Evolutionary conservation across 2,888 invertebrate genomes (phyloP).

Genomic region (Ceraclea dissimilis): DNA sequence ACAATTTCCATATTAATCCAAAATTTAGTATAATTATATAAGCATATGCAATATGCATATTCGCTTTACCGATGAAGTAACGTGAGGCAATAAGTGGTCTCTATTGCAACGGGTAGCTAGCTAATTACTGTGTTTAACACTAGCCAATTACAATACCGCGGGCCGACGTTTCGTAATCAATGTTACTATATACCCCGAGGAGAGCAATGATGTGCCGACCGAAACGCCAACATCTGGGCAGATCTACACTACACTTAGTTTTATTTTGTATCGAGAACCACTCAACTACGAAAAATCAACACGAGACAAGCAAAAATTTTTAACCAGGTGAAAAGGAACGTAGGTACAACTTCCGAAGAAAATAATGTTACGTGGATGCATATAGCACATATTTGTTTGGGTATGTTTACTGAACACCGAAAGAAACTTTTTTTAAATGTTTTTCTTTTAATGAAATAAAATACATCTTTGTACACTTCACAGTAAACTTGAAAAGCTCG

Average conservation of each 20-base stretch:
- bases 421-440: too few species aligned
- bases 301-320: neutral
- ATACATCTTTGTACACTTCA: too few species aligned
- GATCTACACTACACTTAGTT: neutral
- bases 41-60: neutral
- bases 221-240: slow-evolving; percentile 8
- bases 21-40: neutral
- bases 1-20: neutral
- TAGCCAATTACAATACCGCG: neutral
- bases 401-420: too few species aligned
- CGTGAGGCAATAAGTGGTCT: neutral
- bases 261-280: neutral
- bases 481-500: too few species aligned
- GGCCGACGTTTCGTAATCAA: slow-evolving; percentile 4
- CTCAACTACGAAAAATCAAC: neutral
- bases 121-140: neutral
- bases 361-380: too few species aligned
- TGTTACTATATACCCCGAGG: neutral
- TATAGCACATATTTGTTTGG: too few species aligned
- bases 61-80: neutral
- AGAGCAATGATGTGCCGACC: neutral
- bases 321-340: neutral
- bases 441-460: too few species aligned
- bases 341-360: too few species aligned
- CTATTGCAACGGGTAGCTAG: neutral